Evolutionary conservation across 2,888 invertebrate species (phyloP).

Genomic region (Ecliptopera silaceata): DNA sequence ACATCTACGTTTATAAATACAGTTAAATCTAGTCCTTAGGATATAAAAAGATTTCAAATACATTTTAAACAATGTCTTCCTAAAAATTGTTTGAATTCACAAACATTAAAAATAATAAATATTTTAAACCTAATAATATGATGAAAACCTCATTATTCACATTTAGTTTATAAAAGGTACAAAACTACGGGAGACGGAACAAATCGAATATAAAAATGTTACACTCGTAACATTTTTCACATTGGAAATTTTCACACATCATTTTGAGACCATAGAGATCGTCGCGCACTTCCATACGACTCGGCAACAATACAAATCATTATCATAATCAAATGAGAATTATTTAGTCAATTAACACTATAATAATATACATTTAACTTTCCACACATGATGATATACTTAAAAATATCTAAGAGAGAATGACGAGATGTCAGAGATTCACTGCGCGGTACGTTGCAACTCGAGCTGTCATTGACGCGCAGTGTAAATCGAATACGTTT

Average conservation of each 20-base stretch:
- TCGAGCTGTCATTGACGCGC: too few species aligned
- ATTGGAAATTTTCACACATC: slow-evolving; percentile 7
- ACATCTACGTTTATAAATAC: slow-evolving; percentile 55
- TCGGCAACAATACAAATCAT: neutral
- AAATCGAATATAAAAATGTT: neutral
- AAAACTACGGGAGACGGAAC: slow-evolving; percentile 15
- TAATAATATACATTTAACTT: too few species aligned
- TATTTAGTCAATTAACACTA: too few species aligned
- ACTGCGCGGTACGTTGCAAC: too few species aligned
- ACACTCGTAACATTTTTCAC: slow-evolving; percentile 5
- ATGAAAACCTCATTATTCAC: slow-evolving; percentile 19
- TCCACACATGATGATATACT: too few species aligned
- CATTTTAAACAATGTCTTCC: slow-evolving; percentile 31
- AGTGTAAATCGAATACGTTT: too few species aligned
- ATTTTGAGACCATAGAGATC: neutral
- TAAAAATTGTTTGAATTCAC: slow-evolving; percentile 26
- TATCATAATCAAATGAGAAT: too few species aligned
- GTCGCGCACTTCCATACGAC: neutral
- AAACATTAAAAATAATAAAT: slow-evolving; percentile 7
- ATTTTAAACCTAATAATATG: slow-evolving; percentile 17
- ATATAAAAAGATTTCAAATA: slow-evolving; percentile 36
- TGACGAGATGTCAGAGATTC: too few species aligned
- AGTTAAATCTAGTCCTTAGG: slow-evolving; percentile 53
- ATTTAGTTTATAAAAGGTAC: slow-evolving; percentile 20
- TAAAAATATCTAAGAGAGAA: too few species aligned